Evolutionary conservation across 1,140 invertebrate species (phyloP).

Genomic region (Cyrtorhinus lividipennis): DNA sequence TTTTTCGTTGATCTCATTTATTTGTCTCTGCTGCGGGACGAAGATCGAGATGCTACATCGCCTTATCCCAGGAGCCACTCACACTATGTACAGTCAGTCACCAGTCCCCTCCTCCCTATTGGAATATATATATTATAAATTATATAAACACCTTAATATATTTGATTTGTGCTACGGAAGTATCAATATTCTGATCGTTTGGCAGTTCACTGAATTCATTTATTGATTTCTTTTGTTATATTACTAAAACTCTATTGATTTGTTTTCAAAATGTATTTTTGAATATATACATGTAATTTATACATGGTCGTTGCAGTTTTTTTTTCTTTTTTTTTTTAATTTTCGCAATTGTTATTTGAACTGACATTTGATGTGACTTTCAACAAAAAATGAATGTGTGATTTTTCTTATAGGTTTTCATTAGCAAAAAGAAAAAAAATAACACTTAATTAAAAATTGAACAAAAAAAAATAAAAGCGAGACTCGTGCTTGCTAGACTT

Average conservation of each 20-base stretch:
- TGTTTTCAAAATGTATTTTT: conserved; percentile 5
- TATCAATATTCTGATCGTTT: not conserved
- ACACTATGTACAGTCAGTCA: conserved; percentile 1
- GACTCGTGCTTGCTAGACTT: conserved; percentile 4
- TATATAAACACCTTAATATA: conserved; percentile 1
- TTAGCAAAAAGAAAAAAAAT: not conserved
- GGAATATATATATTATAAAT: not conserved
- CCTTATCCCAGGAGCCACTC: not conserved
- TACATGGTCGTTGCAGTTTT: not conserved
- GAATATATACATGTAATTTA: conserved; percentile 3
- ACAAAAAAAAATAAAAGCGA: not conserved
- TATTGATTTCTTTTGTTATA: not conserved
- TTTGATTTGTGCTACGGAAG: not conserved
- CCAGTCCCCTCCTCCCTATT: not conserved
- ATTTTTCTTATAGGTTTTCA: conserved; percentile 1
- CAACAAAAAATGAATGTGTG: not conserved
- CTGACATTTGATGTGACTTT: not conserved
- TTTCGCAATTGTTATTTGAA: not conserved
- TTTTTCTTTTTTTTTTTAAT: not conserved
- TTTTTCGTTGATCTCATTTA: conserved; percentile 7
- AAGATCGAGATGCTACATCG: not conserved
- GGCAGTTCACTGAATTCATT: not conserved
- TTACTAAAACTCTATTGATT: not conserved
- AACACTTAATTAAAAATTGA: not conserved
- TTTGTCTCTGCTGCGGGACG: not conserved